phyloP scores from a whole-genome alignment of 2,888 invertebrate genomes.

The Lomographa bimaculata region DNA sequence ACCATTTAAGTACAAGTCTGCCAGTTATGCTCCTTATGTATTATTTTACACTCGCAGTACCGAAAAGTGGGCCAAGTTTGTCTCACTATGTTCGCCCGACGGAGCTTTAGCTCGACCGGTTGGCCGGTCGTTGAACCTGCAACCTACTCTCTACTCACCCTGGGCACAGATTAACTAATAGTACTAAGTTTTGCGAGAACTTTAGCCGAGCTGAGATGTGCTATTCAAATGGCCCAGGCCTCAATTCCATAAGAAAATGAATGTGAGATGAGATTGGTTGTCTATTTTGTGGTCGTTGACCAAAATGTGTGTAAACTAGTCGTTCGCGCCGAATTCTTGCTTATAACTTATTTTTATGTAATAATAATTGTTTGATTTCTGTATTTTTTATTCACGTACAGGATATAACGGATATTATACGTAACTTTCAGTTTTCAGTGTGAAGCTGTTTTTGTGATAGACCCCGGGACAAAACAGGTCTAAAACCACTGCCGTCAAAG shows the following conservation, averaged over 20 bases:
- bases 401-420: too few relatives aligned
- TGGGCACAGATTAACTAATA: too few relatives aligned
- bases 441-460: too few relatives aligned
- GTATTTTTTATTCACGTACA: too few relatives aligned
- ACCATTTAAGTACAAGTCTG: conserved; percentile 3
- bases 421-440: too few relatives aligned
- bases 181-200: conserved; percentile 22
- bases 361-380: too few relatives aligned
- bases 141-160: conserved; percentile 68
- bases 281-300: neutral
- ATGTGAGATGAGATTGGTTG: neutral
- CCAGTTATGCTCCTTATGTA: conserved; percentile 13
- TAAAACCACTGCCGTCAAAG: too few relatives aligned
- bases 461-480: too few relatives aligned
- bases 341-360: too few relatives aligned
- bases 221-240: conserved; percentile 16
- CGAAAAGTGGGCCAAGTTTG: conserved; percentile 78
- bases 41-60: conserved; percentile 41
- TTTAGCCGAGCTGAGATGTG: conserved; percentile 23
- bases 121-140: conserved; percentile 69
- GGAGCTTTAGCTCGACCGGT: conserved; percentile 78
- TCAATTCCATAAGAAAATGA: conserved; percentile 3
- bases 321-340: too few relatives aligned
- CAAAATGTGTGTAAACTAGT: too few relatives aligned
- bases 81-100: conserved; percentile 59